Conservation (phyloP, 2,888 invertebrate genomes). For the Drosophila mimica region DNA sequence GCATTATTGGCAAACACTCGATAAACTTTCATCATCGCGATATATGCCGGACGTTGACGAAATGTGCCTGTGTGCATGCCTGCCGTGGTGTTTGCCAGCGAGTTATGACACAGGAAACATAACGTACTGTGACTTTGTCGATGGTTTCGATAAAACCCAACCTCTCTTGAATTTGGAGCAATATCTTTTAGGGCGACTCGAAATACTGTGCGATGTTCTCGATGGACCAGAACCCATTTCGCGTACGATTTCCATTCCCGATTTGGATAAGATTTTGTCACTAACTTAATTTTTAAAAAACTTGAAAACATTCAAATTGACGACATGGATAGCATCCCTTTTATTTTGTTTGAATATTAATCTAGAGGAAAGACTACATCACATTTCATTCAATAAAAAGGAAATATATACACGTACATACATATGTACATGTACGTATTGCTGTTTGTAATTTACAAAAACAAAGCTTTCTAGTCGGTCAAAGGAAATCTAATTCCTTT, state of each 20-base stretch:
- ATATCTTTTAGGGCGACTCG: background rate
- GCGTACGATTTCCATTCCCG: conserved; percentile 38
- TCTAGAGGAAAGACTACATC: background rate
- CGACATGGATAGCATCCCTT: conserved; percentile 14
- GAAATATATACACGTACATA: no score
- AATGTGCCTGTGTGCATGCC: conserved; percentile 51
- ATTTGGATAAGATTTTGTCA: conserved; percentile 39
- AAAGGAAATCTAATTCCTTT: background rate
- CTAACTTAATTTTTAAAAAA: background rate
- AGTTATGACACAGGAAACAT: conserved; percentile 21
- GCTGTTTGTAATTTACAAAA: background rate
- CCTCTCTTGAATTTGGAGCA: conserved; percentile 43
- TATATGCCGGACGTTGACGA: conserved; percentile 56
- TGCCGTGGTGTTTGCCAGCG: conserved; percentile 56
- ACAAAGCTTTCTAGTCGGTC: background rate
- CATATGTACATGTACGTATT: no score
- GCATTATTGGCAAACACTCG: conserved; percentile 8
- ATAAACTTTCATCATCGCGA: conserved; percentile 11
- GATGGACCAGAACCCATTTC: conserved; percentile 44
- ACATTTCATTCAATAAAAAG: no score
- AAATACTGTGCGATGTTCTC: conserved; percentile 23
- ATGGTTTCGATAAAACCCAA: conserved; percentile 47
- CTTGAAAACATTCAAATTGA: background rate
- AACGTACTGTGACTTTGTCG: conserved; percentile 41
- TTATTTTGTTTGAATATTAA: background rate